Percentiles rank a stretch among this genome's conserved stretches.
Conservation (phyloP, 2,113 vertebrate genomes). For the Centropristis striata region DNA sequence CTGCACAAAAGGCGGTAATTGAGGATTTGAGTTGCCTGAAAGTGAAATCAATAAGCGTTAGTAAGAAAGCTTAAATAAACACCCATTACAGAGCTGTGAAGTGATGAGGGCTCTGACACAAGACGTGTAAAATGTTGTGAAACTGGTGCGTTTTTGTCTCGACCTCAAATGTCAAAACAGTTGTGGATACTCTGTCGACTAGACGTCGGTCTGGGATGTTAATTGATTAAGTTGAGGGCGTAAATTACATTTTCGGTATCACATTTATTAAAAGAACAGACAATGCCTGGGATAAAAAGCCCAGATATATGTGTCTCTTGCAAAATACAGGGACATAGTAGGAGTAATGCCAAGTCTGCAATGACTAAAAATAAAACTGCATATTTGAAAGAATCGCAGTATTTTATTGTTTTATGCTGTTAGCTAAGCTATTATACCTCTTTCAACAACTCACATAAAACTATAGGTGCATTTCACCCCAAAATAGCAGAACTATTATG, state of each 20-base stretch:
- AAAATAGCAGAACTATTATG: constrained; percentile 15
- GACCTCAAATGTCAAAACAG: constrained; percentile 20
- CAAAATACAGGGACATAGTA: not conserved
- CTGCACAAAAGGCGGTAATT: constrained; percentile 41
- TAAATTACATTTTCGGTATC: not conserved
- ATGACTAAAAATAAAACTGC: not conserved
- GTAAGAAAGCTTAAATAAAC: constrained; percentile 50
- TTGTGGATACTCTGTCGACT: constrained; percentile 22
- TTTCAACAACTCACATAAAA: constrained; percentile 16
- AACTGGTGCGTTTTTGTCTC: constrained; percentile 23
- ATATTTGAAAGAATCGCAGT: not conserved
- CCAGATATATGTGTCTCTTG: not conserved
- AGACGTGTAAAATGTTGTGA: constrained; percentile 7
- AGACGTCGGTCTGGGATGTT: constrained; percentile 49
- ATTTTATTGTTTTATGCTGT: not conserved
- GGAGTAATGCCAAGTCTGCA: not conserved
- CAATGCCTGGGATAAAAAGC: not conserved
- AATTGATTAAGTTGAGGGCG: constrained; percentile 16
- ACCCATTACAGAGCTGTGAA: constrained; percentile 2
- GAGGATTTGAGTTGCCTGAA: not conserved
- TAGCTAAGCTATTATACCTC: constrained; percentile 1
- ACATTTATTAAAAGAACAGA: constrained; percentile 1
- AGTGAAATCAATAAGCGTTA: constrained; percentile 8
- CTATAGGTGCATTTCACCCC: constrained; percentile 4
- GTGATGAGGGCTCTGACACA: not conserved